Percentiles rank a stretch among this genome's conserved stretches.
Evolutionary conservation across 2,888 invertebrate genomes (phyloP).

Genomic region (Macropis europaea): DNA sequence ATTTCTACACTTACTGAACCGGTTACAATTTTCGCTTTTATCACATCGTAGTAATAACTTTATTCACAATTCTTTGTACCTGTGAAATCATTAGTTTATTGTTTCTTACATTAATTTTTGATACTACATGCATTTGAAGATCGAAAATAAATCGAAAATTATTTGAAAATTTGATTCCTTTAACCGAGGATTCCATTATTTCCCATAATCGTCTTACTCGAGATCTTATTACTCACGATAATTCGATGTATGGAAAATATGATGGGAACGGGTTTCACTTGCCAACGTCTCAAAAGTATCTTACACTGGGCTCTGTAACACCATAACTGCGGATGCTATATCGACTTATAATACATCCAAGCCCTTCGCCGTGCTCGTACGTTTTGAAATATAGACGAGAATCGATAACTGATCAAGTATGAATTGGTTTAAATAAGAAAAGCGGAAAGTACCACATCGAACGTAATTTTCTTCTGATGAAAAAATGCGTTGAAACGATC

Average conservation of each 20-base stretch:
- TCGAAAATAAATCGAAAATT: background rate
- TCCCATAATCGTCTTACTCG: conserved; percentile 1
- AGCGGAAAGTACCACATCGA: background rate
- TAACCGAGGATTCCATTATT: background rate
- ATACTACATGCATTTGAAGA: too few relatives aligned
- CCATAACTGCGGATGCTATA: background rate
- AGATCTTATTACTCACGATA: conserved; percentile 23
- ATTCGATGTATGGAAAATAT: conserved; percentile 29
- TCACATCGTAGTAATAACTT: too few relatives aligned
- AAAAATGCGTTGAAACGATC: background rate
- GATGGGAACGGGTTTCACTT: conserved; percentile 19
- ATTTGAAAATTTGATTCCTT: background rate
- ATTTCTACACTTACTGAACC: too few relatives aligned
- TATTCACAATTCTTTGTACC: too few relatives aligned
- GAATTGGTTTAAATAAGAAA: conserved; percentile 22
- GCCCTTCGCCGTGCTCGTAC: background rate
- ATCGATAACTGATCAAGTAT: conserved; percentile 27
- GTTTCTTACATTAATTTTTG: too few relatives aligned
- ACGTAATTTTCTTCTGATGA: background rate
- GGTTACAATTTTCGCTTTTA: too few relatives aligned
- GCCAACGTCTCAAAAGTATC: conserved; percentile 16
- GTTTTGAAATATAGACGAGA: background rate
- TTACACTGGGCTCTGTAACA: conserved; percentile 1
- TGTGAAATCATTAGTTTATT: too few relatives aligned
- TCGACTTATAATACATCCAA: conserved; percentile 16